Base-by-base conservation (phyloP, 1,140 invertebrate species). In the Drosophila neocordata region DNA sequence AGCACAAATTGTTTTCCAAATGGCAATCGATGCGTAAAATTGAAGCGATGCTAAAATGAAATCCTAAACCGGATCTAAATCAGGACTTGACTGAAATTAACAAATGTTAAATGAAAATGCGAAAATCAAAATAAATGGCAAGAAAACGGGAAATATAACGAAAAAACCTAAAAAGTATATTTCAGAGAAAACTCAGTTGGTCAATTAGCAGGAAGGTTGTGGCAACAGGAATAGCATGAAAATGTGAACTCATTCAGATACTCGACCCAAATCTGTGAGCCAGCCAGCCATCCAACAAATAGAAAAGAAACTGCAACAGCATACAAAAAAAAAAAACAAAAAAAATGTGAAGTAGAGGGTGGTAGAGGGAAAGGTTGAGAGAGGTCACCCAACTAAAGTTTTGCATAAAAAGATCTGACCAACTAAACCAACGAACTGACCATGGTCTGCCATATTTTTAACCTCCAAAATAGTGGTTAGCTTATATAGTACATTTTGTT, bases 71-170 rank as follows among this genome's bases (percentile, higher is more conserved):
- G 27, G 53, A 69, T 41, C 60, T 44, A 48, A 70, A 61, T 58
- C 15, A 9, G 38, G 38, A 15, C 9, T 52, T 34, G 34, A 27
- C 15, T 48, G 52, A n/a, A 24, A 31, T 59, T 57, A 64, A 15
- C 31, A 35, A 73, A 77, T 73, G 66, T 48, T 61, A 58, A 65
- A 61, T 15, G 31, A 55, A 81, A 88, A 79, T 77, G 74, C 77
- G 80, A 85, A 55, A 64, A 55, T 37, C 18, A 31, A 56, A 53
- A 65, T 55, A 55, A 51, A 65, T 44, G 18, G 41, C 35, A 62
- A 61, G 1, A 31, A 27, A 18, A 4, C 9, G 27, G 53, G 52
- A 13, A 31, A 35, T 31, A 64, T 34, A 63, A 62, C 15, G 34
- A 52, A n/a, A n/a, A 53, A 56, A 34, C 9, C 9, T 6, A 20